Base-by-base conservation (phyloP, 1,140 invertebrate species). In the Eriocheir sinensis region DNA sequence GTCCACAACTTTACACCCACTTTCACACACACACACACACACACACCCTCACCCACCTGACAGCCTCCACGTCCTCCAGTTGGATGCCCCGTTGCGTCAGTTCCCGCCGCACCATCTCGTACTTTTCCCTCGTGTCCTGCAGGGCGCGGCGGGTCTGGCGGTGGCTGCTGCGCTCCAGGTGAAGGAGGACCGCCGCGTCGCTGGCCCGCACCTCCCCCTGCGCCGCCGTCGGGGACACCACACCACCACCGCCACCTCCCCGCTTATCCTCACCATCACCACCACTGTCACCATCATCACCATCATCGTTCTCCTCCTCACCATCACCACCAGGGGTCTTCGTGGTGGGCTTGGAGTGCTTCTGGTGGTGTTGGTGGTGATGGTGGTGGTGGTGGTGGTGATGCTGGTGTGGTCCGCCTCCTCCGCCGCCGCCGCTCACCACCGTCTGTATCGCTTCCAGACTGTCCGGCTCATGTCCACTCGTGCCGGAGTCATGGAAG, bases 101-200 rank as follows among this genome's bases (percentile, higher is more conserved):
- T 85, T 94, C 89, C 17, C 92, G 89, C 36, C 92, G 93, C 0
- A 96, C 95, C 17, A 96, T 95, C 41, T 96, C 96, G 79, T 96
- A 96, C 94, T 96, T 96, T 83, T 96, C 96, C 72, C 96, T 96
- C 86, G 96, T 81, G 89, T 96, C 96, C 60, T 96, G 96, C n/a
- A 96, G 95, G 83, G 89, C 81, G 30, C 94, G 88, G 21, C 94
- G 60, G 17, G 95, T 96, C 96, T 89, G 96, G 34, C 96, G 94
- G 89, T 96, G 96, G 86, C 96, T 96, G 91, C 96, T 96, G 48
- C 96, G 79, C 90, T 96, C 96, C 93, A 96, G 93, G 44, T 96
- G 96, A 32, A 96, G 92, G 41, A 96, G 95, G 12, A 96, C 96
- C 8, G 96, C 95, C 8, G 96, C 96, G 83, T 96, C 96, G 32